phyloP scores from a whole-genome alignment of 2,113 vertebrate species.

The Leiothrix lutea region DNA sequence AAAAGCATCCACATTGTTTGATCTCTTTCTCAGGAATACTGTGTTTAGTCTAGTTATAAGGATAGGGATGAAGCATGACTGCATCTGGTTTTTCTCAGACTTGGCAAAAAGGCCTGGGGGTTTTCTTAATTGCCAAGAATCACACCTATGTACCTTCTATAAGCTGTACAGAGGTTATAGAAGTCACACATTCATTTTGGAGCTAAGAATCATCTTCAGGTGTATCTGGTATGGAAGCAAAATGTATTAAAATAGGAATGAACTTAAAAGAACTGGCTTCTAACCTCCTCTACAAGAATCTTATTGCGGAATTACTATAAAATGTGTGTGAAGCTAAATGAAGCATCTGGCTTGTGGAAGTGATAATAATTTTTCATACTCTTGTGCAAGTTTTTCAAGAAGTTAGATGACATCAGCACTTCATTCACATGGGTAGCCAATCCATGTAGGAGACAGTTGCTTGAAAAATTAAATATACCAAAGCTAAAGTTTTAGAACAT shows the following conservation, averaged over 20 bases:
- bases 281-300: neutral
- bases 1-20: too few species aligned
- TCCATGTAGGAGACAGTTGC: neutral
- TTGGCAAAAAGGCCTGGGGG: neutral
- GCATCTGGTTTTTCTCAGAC: neutral
- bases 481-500: neutral
- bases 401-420: neutral
- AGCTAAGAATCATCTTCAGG: neutral
- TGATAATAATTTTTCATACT: neutral
- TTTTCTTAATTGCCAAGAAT: neutral
- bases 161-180: neutral
- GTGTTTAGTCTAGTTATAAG: neutral
- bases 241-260: neutral
- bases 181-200: neutral
- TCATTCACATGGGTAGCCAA: neutral
- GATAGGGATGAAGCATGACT: neutral
- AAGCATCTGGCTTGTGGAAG: neutral
- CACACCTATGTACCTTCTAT: accelerated
- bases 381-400: neutral
- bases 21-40: neutral
- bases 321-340: neutral
- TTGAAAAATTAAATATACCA: neutral
- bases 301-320: neutral
- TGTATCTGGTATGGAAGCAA: neutral
- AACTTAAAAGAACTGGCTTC: neutral